Percentiles rank a stretch among this genome's conserved stretches.
These are phyloP conservation scores for Entomyzon cyanotis DNA, from an alignment of 2,113 vertebrate genomes.

Conservation along the genomic window DNA sequence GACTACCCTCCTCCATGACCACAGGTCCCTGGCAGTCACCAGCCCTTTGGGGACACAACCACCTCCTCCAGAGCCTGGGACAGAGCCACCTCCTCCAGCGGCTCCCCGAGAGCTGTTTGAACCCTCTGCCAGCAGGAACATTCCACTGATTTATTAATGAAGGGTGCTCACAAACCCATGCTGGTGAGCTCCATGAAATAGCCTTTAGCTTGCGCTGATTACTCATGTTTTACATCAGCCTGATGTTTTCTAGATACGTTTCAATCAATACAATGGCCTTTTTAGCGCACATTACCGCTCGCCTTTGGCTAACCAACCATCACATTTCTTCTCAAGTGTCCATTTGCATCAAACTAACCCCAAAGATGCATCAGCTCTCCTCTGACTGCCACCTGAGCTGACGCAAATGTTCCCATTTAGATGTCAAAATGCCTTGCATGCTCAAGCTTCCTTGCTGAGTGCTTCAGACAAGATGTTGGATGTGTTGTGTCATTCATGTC, in stretches of 20 bases:
- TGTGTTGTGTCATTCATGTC: constrained; percentile 23
- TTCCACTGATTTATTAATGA: constrained; percentile 46
- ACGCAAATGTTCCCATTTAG: background rate
- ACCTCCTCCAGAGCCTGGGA: background rate
- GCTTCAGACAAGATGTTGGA: constrained; percentile 11
- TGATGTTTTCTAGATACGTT: constrained; percentile 47
- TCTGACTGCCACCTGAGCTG: constrained; percentile 11
- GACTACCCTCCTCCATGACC: fast-evolving
- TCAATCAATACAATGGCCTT: constrained; percentile 56
- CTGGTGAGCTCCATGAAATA: background rate
- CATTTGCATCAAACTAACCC: constrained; percentile 44
- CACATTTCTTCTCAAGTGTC: constrained; percentile 42
- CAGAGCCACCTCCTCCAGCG: background rate
- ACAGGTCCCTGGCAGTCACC: background rate
- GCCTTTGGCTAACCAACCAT: constrained; percentile 45
- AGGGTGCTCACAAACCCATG: constrained; percentile 10
- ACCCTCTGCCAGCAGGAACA: background rate
- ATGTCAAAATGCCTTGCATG: background rate
- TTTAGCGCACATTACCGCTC: background rate
- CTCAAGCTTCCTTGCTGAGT: background rate
- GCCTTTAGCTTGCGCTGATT: constrained; percentile 40
- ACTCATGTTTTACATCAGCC: constrained; percentile 50
- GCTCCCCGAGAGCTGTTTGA: background rate
- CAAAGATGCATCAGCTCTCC: constrained; percentile 16
- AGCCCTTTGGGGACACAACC: background rate